Evolutionary conservation across 2,113 vertebrate genomes (phyloP), one percentile per base, ranked within the genome.

Genomic region (Bubo bubo): DNA sequence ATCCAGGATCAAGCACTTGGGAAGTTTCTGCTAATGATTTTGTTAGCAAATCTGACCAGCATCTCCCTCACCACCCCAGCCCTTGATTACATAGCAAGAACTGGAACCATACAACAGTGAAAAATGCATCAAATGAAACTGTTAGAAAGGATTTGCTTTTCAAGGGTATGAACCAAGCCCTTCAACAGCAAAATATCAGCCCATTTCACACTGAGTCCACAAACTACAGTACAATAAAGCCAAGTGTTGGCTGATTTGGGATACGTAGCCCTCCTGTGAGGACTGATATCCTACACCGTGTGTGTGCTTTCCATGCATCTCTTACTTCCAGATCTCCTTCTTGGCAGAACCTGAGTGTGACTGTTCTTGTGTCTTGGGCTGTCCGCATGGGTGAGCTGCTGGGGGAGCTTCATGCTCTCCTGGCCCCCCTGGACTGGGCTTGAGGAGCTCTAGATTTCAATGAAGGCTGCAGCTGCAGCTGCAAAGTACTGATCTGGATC

Each of bases 401-500:
- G 26, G 23, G 21, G 18, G 30, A 88, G 66, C 13, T 86, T 90
- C 0, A 0, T 53, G 75, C 24, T 66, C 53, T 93, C 66, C 81
- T 86, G 70, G 30, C 27, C 32, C 53, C 68, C 17, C 77, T 59
- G 80, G 52, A 37, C 74, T 5, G 2, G 62, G 50, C 53, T 79
- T 1, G 9, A 87, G 81, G n/a, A 93, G 47, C 47, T 88, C 92
- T 80, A 53, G 45, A 34, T 94, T 95, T 93, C 81, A 77, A 66
- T 43, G 73, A 83, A 53, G 50, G 68, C 67, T 93, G 85, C 96
- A 96, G 83, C 85, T 95, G 91, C 80, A 96, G 62, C 80, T 96
- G 82, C 67, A 80, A 77, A 77, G 63, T 63, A 86, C 88, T 92
- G 94, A 92, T 94, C 63, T 90, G 88, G 43, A 97, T 97, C 95